Evolutionary conservation across 2,113 vertebrate genomes (phyloP), one percentile per base, ranked within the genome.

Genomic region (Stigmatopora nigra): DNA sequence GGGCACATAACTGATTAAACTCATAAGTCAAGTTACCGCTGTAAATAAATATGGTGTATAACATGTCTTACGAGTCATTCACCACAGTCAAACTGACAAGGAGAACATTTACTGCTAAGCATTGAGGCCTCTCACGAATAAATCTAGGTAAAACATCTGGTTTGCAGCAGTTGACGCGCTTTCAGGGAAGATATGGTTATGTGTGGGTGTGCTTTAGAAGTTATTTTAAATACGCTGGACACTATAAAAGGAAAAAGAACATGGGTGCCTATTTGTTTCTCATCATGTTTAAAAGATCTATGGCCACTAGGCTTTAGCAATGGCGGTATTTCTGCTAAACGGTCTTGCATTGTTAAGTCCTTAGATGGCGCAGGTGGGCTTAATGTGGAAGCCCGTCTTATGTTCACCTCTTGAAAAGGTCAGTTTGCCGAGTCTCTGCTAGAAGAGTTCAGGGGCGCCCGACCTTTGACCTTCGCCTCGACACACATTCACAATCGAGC

Each of bases 391-490:
- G 31, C 6, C 3, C 12, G 25, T 4, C 53, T 55, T 14, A 55
- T 55, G 7, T 31, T 60, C 36, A 14, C 22, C 52, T 14, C 38
- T 44, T 35, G 25, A 49, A 63, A 49, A 35, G 46, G 46, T 17
- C 15, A 11, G 46, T 35, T 49, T 49, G 19, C 44, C 25, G 20
- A 44, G 20, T 47, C 35, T 38, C 60, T 10, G 16, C 46, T 12
- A 63, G 61, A 35, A 12, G 45, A 57, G 44, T 63, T 67, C 65
- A 68, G 64, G 44, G 60, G 53, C 7, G 64, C 14, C n/a, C 35
- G 47, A 60, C 17, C 58, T 44, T 5, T 44, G 58, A 60, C 58
- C 38, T 58, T 5, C 17, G 19, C 48, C 52, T 52, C 55, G 35
- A 1, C 35, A 36, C 22, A 47, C 49, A 53, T 64, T 64, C 48